Evolutionary conservation across 2,888 invertebrate genomes (phyloP).

Genomic region (Podabrus alpinus): DNA sequence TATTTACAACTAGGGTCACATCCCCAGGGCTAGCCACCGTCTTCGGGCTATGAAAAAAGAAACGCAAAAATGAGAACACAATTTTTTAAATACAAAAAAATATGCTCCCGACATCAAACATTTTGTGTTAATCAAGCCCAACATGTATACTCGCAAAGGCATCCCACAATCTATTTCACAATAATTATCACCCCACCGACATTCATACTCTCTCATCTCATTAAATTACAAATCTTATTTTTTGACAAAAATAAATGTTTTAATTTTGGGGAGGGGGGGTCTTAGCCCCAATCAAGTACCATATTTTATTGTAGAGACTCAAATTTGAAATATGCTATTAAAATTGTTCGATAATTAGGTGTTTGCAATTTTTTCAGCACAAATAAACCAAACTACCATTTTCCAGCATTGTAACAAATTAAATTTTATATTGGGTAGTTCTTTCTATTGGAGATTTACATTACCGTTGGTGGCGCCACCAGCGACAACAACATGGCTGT

Average conservation of each 20-base stretch:
- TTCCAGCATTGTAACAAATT: too few species aligned
- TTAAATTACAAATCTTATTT: background rate
- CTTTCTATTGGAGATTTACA: too few species aligned
- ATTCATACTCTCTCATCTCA: background rate
- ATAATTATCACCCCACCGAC: background rate
- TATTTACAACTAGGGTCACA: slow-evolving; percentile 21
- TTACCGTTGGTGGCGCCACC: too few species aligned
- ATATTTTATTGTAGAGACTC: too few species aligned
- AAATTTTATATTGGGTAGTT: too few species aligned
- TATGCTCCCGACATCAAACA: background rate
- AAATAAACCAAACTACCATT: too few species aligned
- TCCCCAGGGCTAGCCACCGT: slow-evolving; percentile 14
- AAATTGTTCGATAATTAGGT: too few species aligned
- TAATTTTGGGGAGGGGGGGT: background rate
- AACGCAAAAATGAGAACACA: slow-evolving; percentile 17
- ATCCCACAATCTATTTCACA: background rate
- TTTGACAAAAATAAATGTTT: background rate
- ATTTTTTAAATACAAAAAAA: background rate
- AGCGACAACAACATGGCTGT: too few species aligned
- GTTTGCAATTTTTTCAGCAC: too few species aligned
- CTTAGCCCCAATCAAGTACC: background rate
- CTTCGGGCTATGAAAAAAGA: slow-evolving; percentile 24
- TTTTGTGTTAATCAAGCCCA: background rate
- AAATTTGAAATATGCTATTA: too few species aligned
- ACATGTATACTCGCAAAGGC: background rate